Evolutionary conservation across 2,888 invertebrate genomes (phyloP), one percentile per base, ranked within the genome.

Genomic region (Erebia aethiops): DNA sequence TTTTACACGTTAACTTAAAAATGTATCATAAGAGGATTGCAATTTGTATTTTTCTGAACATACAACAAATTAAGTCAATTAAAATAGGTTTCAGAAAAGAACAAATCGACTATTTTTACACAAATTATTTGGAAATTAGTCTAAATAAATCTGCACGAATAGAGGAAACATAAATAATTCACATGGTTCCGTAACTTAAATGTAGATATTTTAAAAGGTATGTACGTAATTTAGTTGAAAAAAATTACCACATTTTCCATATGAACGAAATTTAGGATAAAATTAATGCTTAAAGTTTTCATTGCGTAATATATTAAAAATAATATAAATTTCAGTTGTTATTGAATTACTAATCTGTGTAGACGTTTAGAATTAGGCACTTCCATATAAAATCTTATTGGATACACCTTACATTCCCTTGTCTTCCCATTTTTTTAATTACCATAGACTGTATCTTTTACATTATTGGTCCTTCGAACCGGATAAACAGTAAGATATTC

Each of bases 1-100:
- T 61, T 68, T 61, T 68, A 71, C 43, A 56, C 26, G 56, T 71
- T 52, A 57, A 65, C 64, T 71, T 67, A 73, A 58, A 43, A 49
- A 21, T 49, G 16, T 43, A 60, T 43, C 57, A 60, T 60, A 41
- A 58, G 13, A 43, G 41, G 41, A 16, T 35, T 35, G 46, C 61
- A 18, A 61, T 61, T 18, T 46, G 61, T 61, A 46, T 46, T 7
- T 61, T 62, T 62, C 43, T 18, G 16, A 43, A 61, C 13, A 9
- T 62, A 62, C 49, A 62, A 62, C 21, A 62, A 49, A 62, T 62
- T 62, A 26, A 49, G 21, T 46, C 21, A 62, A 14, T 41, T 43
- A 60, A 1, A 60, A 60, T 13, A 62, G 8, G 14, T 62, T 61
- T 43, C 43, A 16, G 61, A 61, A 43, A 61, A 18, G 11, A 4